phyloP scores from a whole-genome alignment of 2,113 vertebrate genomes.

The Tyrannus savana region DNA sequence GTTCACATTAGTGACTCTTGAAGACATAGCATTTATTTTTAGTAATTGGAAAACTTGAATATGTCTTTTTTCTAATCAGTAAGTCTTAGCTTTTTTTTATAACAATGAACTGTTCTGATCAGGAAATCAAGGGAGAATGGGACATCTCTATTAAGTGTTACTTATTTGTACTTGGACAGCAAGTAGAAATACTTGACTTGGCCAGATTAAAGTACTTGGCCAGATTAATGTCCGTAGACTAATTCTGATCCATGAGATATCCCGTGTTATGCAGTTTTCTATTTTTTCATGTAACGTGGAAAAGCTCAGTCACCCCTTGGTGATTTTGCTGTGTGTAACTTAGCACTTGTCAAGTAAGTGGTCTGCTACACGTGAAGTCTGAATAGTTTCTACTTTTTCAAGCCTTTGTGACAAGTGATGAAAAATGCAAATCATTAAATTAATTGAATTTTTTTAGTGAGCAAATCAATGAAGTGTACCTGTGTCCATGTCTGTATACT shows the following conservation, averaged over 20 bases:
- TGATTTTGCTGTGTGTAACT: neutral
- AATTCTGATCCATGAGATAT: neutral
- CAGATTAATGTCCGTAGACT: neutral
- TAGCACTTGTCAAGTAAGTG: neutral
- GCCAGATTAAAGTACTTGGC: too few relatives aligned
- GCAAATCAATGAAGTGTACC: neutral
- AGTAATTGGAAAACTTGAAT: neutral
- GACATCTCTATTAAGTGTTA: neutral
- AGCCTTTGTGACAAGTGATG: neutral
- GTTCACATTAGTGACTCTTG: neutral
- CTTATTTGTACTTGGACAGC: neutral
- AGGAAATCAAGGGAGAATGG: neutral
- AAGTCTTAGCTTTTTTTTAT: neutral
- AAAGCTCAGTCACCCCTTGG: neutral
- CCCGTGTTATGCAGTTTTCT: neutral
- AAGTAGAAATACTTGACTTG: neutral
- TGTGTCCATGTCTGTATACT: neutral
- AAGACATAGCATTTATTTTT: neutral
- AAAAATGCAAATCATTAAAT: neutral
- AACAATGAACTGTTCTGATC: neutral
- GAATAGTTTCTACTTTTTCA: neutral
- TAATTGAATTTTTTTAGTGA: neutral
- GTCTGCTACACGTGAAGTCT: neutral
- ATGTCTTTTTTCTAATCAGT: neutral
- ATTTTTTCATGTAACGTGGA: neutral